A percentile compares a stretch with the other conserved stretches of the same genome.
Evolutionary conservation across 2,113 vertebrate species (phyloP).

Genomic region (Pelecanoides urinatrix): DNA sequence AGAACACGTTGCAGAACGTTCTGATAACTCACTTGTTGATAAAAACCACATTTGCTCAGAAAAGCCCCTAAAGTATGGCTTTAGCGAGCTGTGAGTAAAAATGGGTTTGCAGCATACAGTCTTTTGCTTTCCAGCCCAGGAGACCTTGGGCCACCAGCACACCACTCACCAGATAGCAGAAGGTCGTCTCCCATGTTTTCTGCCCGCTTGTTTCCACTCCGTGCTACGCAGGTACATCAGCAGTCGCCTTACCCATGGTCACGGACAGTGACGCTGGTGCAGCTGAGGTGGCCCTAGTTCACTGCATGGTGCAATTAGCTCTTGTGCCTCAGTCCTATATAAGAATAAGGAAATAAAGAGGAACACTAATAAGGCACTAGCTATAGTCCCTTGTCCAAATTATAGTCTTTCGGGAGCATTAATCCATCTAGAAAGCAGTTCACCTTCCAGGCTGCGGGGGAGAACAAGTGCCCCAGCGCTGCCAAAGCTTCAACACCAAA

Average conservation of each 20-base stretch:
- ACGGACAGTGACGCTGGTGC: neutral
- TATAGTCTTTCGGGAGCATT: neutral
- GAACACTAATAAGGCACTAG: neutral
- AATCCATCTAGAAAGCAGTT: neutral
- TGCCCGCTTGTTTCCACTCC: neutral
- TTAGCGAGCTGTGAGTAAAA: neutral
- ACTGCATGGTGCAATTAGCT: neutral
- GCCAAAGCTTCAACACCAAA: neutral
- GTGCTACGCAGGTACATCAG: neutral
- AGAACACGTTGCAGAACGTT: rapidly evolving
- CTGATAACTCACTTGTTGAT: neutral
- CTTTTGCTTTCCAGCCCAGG: neutral
- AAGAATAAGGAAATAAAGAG: neutral
- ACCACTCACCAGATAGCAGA: neutral
- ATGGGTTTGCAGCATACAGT: neutral
- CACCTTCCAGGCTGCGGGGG: neutral
- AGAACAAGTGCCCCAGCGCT: neutral
- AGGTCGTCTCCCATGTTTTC: neutral
- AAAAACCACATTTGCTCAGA: neutral
- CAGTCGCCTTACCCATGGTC: neutral
- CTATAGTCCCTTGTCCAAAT: neutral
- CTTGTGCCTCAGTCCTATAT: neutral
- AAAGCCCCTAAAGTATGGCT: neutral
- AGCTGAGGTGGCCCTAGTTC: neutral
- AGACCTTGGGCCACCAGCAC: neutral